Evolutionary conservation across 2,797 vertebrate species (phyloP).

Genomic region (Microcaecilia unicolor): DNA sequence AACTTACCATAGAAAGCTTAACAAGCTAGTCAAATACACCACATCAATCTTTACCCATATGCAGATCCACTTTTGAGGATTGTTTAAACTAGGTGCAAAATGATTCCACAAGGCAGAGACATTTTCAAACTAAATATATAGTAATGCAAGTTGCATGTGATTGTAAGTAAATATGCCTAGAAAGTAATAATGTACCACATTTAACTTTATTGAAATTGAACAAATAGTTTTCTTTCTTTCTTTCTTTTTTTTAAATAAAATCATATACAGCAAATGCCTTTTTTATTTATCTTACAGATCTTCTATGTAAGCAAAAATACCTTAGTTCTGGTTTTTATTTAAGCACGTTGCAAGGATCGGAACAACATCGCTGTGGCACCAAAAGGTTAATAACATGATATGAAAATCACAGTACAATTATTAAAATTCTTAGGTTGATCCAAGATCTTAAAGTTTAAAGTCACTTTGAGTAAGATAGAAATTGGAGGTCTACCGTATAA

Average conservation of each 20-base stretch:
- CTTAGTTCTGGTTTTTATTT: slow-evolving; percentile 52
- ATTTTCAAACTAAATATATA: too few relatives aligned
- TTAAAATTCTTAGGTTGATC: slow-evolving; percentile 55
- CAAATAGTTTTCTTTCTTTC: too few relatives aligned
- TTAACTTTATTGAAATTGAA: slow-evolving; percentile 84
- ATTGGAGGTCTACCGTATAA: slow-evolving; percentile 56
- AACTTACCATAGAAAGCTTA: too few relatives aligned
- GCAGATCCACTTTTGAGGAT: too few relatives aligned
- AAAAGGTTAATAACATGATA: slow-evolving; percentile 54
- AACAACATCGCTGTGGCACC: slow-evolving; percentile 55
- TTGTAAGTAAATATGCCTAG: slow-evolving; percentile 12
- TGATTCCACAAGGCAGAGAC: too few relatives aligned
- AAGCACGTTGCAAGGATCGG: slow-evolving; percentile 63
- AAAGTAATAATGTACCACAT: slow-evolving; percentile 53
- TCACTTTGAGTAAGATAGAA: slow-evolving; percentile 61
- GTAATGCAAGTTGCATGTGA: too few relatives aligned
- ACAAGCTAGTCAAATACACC: too few relatives aligned
- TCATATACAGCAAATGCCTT: slow-evolving; percentile 56
- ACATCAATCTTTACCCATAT: too few relatives aligned
- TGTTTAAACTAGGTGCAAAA: slow-evolving; percentile 2
- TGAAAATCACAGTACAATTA: slow-evolving; percentile 68
- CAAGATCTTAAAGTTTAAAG: slow-evolving; percentile 59
- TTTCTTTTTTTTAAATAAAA: slow-evolving; percentile 57
- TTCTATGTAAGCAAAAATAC: slow-evolving; percentile 64
- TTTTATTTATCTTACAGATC: slow-evolving; percentile 47